Evolutionary conservation across 1,140 invertebrate genomes (phyloP).

Genomic region (Littorina saxatilis): DNA sequence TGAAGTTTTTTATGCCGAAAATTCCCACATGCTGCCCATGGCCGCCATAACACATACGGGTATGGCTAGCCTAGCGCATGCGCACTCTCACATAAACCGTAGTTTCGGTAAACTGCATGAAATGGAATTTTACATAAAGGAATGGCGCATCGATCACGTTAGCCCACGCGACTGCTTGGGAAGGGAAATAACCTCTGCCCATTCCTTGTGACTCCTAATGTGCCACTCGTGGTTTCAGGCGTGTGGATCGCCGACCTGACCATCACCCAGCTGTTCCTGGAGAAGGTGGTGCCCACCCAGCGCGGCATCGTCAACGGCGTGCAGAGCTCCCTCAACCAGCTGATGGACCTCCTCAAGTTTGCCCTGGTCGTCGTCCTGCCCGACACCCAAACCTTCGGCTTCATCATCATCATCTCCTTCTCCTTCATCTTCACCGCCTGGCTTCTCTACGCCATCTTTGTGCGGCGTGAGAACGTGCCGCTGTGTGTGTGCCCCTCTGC

Average conservation of each 20-base stretch:
- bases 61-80: neutral
- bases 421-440: slow-evolving; percentile 48
- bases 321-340: slow-evolving; percentile 78
- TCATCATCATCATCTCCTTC: slow-evolving; percentile 56
- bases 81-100: too few species aligned
- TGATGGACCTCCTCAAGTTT: slow-evolving; percentile 77
- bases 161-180: too few species aligned
- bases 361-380: slow-evolving; percentile 74
- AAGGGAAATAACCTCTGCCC: neutral
- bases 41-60: too few species aligned
- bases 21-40: too few species aligned
- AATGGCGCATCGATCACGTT: too few species aligned
- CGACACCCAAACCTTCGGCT: slow-evolving; percentile 50
- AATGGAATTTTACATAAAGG: too few species aligned
- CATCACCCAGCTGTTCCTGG: slow-evolving; percentile 80
- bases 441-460: slow-evolving; percentile 47
- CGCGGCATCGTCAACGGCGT: slow-evolving; percentile 79
- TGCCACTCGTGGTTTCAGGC: slow-evolving; percentile 51
- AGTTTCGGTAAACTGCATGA: neutral
- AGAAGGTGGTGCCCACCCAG: slow-evolving; percentile 77
- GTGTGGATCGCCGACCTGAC: slow-evolving; percentile 80
- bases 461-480: slow-evolving; percentile 31
- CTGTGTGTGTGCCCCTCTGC: neutral
- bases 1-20: too few species aligned
- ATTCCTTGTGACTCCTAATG: neutral